Evolutionary conservation across 2,113 vertebrate genomes (phyloP).

Genomic region (Carassius carassius): DNA sequence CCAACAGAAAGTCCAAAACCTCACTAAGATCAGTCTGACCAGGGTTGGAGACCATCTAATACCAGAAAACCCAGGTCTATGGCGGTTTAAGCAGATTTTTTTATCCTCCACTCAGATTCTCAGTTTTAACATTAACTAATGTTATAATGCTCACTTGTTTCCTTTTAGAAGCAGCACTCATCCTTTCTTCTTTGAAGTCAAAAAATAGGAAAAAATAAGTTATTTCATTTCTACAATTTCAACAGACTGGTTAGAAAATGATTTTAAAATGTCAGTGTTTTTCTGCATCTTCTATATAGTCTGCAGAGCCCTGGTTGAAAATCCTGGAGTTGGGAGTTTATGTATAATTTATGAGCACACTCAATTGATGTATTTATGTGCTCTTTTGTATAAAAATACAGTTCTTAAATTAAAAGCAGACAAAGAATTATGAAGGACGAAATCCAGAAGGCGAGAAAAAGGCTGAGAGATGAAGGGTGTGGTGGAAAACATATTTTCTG

Average conservation of each 20-base stretch:
- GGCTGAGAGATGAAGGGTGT: not conserved
- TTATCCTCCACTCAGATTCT: not conserved
- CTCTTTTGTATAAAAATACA: not conserved
- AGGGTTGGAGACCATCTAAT: not conserved
- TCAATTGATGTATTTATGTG: not conserved
- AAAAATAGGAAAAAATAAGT: not conserved
- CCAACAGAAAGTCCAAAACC: not conserved
- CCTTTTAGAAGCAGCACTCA: not conserved
- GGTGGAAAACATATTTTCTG: not conserved
- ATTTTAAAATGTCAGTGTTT: not conserved
- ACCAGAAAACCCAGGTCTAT: not conserved
- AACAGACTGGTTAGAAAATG: not conserved
- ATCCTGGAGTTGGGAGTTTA: not conserved
- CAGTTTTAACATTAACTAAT: not conserved
- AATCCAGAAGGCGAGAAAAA: not conserved
- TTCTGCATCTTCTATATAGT: not conserved
- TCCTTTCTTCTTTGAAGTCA: not conserved
- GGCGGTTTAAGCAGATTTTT: not conserved
- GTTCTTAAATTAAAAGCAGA: conserved; percentile 16
- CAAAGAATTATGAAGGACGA: not conserved
- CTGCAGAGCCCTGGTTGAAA: not conserved
- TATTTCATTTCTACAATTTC: too few species aligned
- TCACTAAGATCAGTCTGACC: not conserved
- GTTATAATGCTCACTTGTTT: not conserved
- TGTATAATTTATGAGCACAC: conserved; percentile 11